Evolutionary conservation across 2,113 vertebrate genomes (phyloP).

Genomic region (Gnathonemus echidnorhynchus): DNA sequence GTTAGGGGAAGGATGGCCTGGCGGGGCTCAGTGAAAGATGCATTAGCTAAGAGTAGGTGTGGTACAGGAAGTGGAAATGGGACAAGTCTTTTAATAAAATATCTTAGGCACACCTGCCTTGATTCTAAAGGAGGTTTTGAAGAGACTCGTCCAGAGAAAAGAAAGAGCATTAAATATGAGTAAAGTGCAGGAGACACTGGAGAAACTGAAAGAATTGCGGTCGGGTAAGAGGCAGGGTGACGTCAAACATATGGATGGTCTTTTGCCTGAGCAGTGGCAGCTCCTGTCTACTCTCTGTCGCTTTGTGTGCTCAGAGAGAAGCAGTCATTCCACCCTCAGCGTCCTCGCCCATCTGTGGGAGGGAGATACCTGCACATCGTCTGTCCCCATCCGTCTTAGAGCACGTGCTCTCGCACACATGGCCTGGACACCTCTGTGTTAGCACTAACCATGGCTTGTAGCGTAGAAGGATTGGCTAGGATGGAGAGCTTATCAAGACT

Average conservation of each 20-base stretch:
- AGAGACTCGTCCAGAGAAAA: neutral
- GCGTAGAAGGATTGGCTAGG: neutral
- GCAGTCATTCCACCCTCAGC: neutral
- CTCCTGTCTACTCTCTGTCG: neutral
- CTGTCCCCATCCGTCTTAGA: constrained; percentile 6
- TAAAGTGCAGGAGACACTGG: neutral
- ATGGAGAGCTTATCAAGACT: neutral
- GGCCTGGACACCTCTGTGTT: neutral
- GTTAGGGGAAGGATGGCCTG: neutral
- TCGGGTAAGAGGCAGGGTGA: neutral
- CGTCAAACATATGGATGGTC: neutral
- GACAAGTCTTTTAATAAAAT: neutral
- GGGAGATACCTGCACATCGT: neutral
- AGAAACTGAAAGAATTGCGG: neutral
- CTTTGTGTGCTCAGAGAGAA: constrained; percentile 6
- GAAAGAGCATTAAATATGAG: neutral
- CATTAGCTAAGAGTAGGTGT: neutral
- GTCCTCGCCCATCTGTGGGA: neutral
- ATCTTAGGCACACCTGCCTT: neutral
- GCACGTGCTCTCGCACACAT: neutral
- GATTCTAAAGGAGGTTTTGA: neutral
- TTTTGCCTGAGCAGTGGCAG: neutral
- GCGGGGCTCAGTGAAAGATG: neutral
- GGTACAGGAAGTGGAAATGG: neutral
- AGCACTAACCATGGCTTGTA: neutral